Evolutionary conservation across 2,888 invertebrate genomes (phyloP), one percentile per base, ranked within the genome.

Genomic region (Tipula unca): DNA sequence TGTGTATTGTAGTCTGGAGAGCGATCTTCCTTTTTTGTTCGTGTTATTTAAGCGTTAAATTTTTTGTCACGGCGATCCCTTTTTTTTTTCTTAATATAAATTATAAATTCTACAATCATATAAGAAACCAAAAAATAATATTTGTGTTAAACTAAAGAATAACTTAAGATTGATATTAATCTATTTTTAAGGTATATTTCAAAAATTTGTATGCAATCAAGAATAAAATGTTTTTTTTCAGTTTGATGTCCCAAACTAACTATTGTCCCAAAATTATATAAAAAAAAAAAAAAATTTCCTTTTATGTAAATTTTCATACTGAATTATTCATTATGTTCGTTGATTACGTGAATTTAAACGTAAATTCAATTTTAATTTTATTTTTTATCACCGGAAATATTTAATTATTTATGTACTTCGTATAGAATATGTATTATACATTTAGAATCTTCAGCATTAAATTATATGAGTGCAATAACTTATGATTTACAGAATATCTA

Each of bases 351-450:
- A 54, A 54, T 54, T 54, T 54, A 54, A 54, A 54, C 17, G 48
- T 54, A 54, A 54, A 54, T 54, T 54, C 48, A 17, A 17, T 54
- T 69, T 69, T 69, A 69, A 69, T 69, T 25, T 83, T 83, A 4
- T 83, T 20, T 48, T 82, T 83, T 83, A 83, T 83, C 83, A 83
- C 83, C 83, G 83, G 83, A 83, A 32, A 32, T 83, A 32, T 69
- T 69, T 83, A 83, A 83, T 32, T 83, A 83, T 83, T 69, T 69
- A 69, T 69, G 25, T 25, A 25, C 48, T 54, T n/a, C n/a, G n/a
- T n/a, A n/a, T n/a, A n/a, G n/a, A n/a, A n/a, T n/a, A n/a, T n/a
- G n/a, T n/a, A n/a, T n/a, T 17, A 29, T 29, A 29, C 2, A n/a
- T 29, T 29, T 82, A 35, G 1, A 82, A 82, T 82, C 25, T 82